phyloP scores from a whole-genome alignment of 2,113 vertebrate species.

The Podarcis raffonei region DNA sequence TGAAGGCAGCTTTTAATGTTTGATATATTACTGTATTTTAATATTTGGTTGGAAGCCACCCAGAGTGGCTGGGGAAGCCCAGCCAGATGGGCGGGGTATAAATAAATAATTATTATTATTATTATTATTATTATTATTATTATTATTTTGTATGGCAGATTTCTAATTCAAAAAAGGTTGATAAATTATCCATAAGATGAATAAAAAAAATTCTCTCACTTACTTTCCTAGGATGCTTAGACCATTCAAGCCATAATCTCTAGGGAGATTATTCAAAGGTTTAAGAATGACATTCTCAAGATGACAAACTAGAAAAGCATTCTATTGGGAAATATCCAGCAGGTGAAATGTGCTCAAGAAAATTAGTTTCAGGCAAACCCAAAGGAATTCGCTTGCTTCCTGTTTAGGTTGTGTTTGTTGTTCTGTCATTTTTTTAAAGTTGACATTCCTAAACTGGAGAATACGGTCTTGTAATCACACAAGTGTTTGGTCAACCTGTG shows the following conservation, averaged over 20 bases:
- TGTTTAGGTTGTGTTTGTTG: not conserved
- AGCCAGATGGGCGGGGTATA: too few species aligned
- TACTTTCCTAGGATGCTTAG: not conserved
- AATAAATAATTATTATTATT: too few species aligned
- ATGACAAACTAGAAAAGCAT: conserved; percentile 1
- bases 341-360: conserved; percentile 12
- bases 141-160: not conserved
- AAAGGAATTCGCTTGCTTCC: not conserved
- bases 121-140: too few species aligned
- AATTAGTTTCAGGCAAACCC: conserved; percentile 15
- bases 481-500: not conserved
- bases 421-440: conserved; percentile 8
- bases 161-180: not conserved
- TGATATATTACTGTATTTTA: too few species aligned
- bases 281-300: conserved; percentile 17
- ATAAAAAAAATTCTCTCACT: fast-evolving
- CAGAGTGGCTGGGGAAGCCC: too few species aligned
- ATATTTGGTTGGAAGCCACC: too few species aligned
- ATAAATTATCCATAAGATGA: not conserved
- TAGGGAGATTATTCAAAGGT: conserved; percentile 6
- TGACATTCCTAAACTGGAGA: conserved; percentile 1
- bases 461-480: not conserved
- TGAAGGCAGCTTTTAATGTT: too few species aligned
- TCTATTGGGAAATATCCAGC: conserved; percentile 13
- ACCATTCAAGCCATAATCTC: not conserved